Percentiles rank a stretch among this genome's conserved stretches.
Conservation (phyloP, 2,888 invertebrate genomes). For the Suillia variegata region DNA sequence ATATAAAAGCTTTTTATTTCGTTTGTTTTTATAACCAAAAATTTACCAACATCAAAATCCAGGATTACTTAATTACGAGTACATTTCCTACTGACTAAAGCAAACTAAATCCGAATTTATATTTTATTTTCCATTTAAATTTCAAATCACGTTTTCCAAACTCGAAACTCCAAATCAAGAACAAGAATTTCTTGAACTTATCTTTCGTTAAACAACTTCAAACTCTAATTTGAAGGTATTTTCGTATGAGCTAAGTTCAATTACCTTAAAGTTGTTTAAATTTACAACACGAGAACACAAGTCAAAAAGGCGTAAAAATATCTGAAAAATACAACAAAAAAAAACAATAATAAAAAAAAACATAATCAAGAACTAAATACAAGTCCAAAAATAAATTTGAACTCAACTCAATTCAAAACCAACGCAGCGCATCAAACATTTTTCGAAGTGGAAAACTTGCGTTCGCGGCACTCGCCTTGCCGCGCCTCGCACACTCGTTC, state of each 20-base stretch:
- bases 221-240: constrained; percentile 21
- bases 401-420: constrained; percentile 19
- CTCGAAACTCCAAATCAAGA: too few relatives aligned
- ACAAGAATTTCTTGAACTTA: too few relatives aligned
- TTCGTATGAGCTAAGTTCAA: constrained; percentile 26
- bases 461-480: too few relatives aligned
- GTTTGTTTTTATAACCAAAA: too few relatives aligned
- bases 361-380: background rate
- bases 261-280: constrained; percentile 19
- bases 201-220: background rate
- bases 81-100: too few relatives aligned
- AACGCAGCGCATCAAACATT: constrained; percentile 13
- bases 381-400: constrained; percentile 22
- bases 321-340: background rate
- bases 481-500: background rate
- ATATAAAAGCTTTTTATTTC: too few relatives aligned
- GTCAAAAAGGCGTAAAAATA: too few relatives aligned
- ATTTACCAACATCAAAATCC: too few relatives aligned
- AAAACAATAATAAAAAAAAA: background rate
- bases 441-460: background rate
- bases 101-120: too few relatives aligned
- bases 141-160: too few relatives aligned
- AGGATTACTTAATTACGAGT: too few relatives aligned
- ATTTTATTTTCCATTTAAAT: too few relatives aligned
- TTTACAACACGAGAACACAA: constrained; percentile 5